Conservation (phyloP, 1,140 invertebrate species). For the Eupristina koningsbergeri region DNA sequence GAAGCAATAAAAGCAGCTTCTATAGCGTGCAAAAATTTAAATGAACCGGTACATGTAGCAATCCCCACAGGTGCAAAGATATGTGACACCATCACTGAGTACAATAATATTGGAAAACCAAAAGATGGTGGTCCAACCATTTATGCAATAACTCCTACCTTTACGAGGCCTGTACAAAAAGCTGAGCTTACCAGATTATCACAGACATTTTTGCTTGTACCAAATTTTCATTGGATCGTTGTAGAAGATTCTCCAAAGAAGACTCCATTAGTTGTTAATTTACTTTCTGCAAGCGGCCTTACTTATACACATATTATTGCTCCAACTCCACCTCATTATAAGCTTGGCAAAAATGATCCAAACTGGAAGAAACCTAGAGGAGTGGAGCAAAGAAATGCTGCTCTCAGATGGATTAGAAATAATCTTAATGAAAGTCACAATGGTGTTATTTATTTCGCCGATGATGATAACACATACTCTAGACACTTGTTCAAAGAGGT, state of each 20-base stretch:
- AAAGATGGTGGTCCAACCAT: conserved; percentile 75
- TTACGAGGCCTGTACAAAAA: conserved; percentile 91
- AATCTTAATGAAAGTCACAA: conserved; percentile 74
- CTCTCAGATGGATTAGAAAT: conserved; percentile 87
- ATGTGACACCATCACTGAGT: conserved; percentile 43
- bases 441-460: conserved; percentile 96
- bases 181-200: conserved; percentile 94
- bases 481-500: conserved; percentile 93
- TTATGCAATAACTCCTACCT: conserved; percentile 95
- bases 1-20: conserved; percentile 44
- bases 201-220: conserved; percentile 90
- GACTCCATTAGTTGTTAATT: conserved; percentile 84
- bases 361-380: conserved; percentile 94
- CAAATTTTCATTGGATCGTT: conserved; percentile 96
- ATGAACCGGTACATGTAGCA: conserved; percentile 46
- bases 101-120: conserved; percentile 47
- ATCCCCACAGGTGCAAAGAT: conserved; percentile 44
- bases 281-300: conserved; percentile 83
- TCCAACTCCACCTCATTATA: conserved; percentile 77
- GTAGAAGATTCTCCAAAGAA: conserved; percentile 89
- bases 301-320: conserved; percentile 84
- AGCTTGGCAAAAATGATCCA: conserved; percentile 80
- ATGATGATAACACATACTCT: conserved; percentile 98
- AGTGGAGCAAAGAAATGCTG: conserved; percentile 94
- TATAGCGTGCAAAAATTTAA: conserved; percentile 45